A percentile compares a stretch with the other conserved stretches of the same genome.
These are phyloP conservation scores for Netelia melanura DNA, from an alignment of 2,888 invertebrate genomes.

Conservation along the genomic window DNA sequence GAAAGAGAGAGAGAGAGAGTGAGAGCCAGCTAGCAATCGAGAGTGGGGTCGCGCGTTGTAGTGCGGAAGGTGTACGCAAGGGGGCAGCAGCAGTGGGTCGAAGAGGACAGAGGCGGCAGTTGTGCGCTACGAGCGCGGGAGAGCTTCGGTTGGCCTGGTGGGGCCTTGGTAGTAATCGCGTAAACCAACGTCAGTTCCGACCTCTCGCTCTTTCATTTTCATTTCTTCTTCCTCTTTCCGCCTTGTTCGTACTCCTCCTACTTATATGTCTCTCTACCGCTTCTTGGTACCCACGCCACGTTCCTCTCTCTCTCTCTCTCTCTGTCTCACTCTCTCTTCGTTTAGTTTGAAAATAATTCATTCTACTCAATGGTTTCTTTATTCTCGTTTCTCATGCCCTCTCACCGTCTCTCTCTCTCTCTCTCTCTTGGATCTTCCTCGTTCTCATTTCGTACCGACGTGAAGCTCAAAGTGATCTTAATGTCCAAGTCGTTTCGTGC, in stretches of 20 bases:
- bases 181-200: constrained; percentile 10
- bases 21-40: too few species aligned
- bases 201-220: background rate
- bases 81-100: constrained; percentile 53
- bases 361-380: constrained; percentile 29
- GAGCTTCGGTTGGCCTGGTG: constrained; percentile 40
- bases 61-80: constrained; percentile 16
- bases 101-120: constrained; percentile 44
- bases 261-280: background rate
- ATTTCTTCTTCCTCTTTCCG: background rate
- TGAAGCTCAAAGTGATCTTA: constrained; percentile 41
- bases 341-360: constrained; percentile 29
- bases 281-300: background rate
- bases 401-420: background rate
- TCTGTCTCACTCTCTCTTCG: background rate
- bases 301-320: too few species aligned
- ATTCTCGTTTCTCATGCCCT: constrained; percentile 1
- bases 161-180: constrained; percentile 45
- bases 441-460: constrained; percentile 48
- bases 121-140: constrained; percentile 61
- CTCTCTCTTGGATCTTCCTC: constrained; percentile 2
- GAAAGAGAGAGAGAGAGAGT: too few species aligned
- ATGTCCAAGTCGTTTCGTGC: constrained; percentile 8
- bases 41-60: background rate
- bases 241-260: background rate